Base-by-base conservation (phyloP, 2,797 vertebrate genomes). In the Pogonophryne albipinna region DNA sequence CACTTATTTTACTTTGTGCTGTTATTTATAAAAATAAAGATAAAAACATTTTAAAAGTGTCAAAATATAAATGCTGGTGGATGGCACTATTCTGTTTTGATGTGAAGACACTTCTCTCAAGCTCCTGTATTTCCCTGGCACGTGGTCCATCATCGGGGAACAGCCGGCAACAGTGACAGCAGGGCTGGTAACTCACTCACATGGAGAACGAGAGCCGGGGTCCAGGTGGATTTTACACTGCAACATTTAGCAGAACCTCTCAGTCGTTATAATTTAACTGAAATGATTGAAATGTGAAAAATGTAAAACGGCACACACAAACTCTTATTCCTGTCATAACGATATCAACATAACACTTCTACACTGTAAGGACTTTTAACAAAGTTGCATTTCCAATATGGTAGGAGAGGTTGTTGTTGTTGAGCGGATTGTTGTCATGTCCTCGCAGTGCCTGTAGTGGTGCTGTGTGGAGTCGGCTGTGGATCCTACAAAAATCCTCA, bases 371-470 rank as follows among this genome's bases (percentile, higher is more conserved):
- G 71, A 79, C 76, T 88, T 89, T 89, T 88, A 90, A 93, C 84
- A 93, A 95, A 96, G 93, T 95, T 95, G 85, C 87, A 94, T 94
- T 97, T 98, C 96, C 98, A 99, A 98, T 95, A 98, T 99, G 98
- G 98, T 98, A 96, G 97, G 95, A 95, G 95, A 97, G 97, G 97
- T 98, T 98, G 97, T 98, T 96, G 97, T 98, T 96, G 95, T 94
- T 93, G 94, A 95, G 95, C 93, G 92, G 95, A 89, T 92, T 96
- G 97, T 95, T 99, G 98, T 96, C 97, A 97, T 99, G 98, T 98
- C 97, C 96, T 95, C 96, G 93, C 96, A 92, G 97, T 96, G 97
- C 97, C 98, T 95, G 96, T 99, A 98, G 98, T 98, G 97, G 98
- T 97, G 97, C 98, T 99, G 97, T 98, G 95, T 95, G 97, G 97